A percentile compares a stretch with the other conserved stretches of the same genome.
Conservation (phyloP, 2,888 invertebrate genomes). For the Hyalella azteca region DNA sequence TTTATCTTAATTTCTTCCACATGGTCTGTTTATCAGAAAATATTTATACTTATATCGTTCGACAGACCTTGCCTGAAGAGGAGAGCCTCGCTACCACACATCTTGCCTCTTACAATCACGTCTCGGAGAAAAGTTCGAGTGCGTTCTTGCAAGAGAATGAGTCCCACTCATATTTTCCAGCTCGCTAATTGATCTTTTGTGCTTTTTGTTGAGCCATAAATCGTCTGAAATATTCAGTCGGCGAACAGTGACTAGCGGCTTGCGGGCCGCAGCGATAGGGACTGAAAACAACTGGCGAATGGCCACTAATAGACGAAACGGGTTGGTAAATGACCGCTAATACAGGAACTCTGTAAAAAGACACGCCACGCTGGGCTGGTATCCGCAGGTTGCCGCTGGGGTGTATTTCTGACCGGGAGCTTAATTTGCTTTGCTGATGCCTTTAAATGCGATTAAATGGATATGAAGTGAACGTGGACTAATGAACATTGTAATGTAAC, state of each 20-base stretch:
- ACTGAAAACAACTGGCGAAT: constrained; percentile 5
- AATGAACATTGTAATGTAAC: no score
- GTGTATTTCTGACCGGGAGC: no score
- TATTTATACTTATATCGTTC: no score
- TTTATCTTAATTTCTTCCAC: no score
- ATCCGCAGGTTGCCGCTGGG: no score
- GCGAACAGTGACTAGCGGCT: constrained; percentile 4
- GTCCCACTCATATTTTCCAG: constrained; percentile 3
- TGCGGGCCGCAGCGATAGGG: background rate
- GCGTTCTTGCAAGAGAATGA: background rate
- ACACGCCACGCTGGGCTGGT: no score
- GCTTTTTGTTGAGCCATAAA: background rate
- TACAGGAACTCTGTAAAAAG: constrained; percentile 2
- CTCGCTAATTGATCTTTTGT: constrained; percentile 21
- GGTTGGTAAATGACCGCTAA: constrained; percentile 14
- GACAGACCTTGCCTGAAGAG: no score
- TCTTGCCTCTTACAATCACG: background rate
- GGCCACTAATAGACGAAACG: constrained; percentile 15
- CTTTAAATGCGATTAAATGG: no score
- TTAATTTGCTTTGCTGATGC: no score
- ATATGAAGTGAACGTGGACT: no score
- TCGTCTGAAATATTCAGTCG: constrained; percentile 9
- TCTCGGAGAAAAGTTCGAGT: background rate
- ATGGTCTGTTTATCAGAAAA: no score
- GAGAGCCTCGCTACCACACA: background rate